Conservation (phyloP, 2,888 invertebrate genomes). For the Marasmarcha lunaedactyla region DNA sequence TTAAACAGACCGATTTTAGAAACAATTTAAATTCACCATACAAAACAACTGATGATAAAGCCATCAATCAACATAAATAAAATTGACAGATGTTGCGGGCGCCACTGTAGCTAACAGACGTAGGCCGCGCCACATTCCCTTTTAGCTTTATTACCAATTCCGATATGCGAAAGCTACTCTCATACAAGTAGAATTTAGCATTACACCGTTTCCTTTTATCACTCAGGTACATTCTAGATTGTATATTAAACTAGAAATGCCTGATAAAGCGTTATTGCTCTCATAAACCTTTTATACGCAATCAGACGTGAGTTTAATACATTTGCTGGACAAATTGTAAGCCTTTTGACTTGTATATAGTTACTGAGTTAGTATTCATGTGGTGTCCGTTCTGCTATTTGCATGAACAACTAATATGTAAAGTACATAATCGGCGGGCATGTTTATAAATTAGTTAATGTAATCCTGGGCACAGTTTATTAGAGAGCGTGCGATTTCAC, state of each 20-base stretch:
- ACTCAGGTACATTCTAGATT: conserved; percentile 28
- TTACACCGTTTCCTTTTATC: conserved; percentile 41
- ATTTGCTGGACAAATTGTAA: conserved; percentile 53
- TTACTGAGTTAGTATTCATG: neutral
- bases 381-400: too few species aligned
- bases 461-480: too few species aligned
- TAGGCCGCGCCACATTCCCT: conserved; percentile 45
- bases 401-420: too few species aligned
- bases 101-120: conserved; percentile 27
- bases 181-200: conserved; percentile 50
- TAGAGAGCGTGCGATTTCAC: too few species aligned
- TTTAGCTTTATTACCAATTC: conserved; percentile 60
- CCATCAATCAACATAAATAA: conserved; percentile 1
- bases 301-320: conserved; percentile 50
- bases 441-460: too few species aligned
- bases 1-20: too few species aligned
- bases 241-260: conserved; percentile 50
- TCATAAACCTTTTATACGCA: conserved; percentile 52
- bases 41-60: conserved; percentile 2
- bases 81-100: conserved; percentile 26
- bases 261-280: conserved; percentile 43
- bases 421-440: too few species aligned
- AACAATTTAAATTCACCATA: neutral
- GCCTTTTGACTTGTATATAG: too few species aligned
- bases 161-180: conserved; percentile 59